Conservation (phyloP, 2,113 vertebrate genomes). For the Coptodon bakossiorum region DNA sequence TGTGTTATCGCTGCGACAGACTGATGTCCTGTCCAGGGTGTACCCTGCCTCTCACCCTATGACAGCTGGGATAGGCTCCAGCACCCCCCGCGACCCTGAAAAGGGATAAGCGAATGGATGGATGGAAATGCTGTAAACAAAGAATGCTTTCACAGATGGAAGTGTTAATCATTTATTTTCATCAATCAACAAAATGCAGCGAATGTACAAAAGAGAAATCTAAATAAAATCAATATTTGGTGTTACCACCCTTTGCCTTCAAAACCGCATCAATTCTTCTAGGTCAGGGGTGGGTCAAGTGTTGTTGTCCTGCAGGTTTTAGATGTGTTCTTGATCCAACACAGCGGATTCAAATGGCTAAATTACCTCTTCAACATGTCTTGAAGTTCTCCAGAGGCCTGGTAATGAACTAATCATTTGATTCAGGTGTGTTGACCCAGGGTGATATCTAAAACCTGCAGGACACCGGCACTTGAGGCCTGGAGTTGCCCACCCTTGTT, state of each 20-base stretch:
- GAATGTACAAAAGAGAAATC: neutral
- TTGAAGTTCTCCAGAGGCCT: neutral
- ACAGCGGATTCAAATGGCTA: accelerated
- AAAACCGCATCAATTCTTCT: accelerated
- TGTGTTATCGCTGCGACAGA: too few species aligned
- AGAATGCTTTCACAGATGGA: too few species aligned
- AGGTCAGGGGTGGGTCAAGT: neutral
- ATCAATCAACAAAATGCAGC: too few species aligned
- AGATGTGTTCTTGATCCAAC: neutral
- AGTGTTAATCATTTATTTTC: too few species aligned
- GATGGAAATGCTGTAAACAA: too few species aligned
- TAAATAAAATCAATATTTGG: neutral
- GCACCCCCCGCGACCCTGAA: too few species aligned
- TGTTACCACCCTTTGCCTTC: neutral
- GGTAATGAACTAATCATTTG: neutral
- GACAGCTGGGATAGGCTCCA: too few species aligned
- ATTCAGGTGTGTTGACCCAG: neutral
- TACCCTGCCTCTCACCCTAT: too few species aligned
- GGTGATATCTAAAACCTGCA: accelerated
- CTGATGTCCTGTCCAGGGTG: too few species aligned
- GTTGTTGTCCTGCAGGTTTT: neutral
- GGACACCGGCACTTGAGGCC: accelerated
- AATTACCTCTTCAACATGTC: neutral
- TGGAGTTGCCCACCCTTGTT: accelerated
- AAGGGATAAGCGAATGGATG: too few species aligned